Base-by-base conservation (phyloP, 1,140 invertebrate genomes). In the Nasonia vitripennis region DNA sequence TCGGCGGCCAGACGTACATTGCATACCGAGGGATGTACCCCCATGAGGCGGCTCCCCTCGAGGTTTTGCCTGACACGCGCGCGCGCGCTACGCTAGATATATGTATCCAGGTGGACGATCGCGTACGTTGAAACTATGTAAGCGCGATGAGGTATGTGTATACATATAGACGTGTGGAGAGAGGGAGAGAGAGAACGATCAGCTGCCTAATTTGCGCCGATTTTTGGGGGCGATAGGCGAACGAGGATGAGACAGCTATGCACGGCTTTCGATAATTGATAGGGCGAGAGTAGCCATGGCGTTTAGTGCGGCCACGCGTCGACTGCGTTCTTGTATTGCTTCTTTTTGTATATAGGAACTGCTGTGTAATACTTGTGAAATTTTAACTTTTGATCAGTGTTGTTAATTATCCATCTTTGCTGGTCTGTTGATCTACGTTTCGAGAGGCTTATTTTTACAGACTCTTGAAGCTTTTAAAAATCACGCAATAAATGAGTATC, bases 141-240 rank as follows among this genome's bases (percentile, higher is more conserved):
- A 74, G 77, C 62, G 55, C 68, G 82, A 37, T 37, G 34, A 81
- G 70, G 20, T n/a, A 17, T 62, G 20, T 62, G 55, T n/a, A 62
- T 62, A 20, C 11, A 55, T 17, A 55, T 55, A 55, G 10, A 9
- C 17, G 12, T 55, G 17, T 55, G 27, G 27, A 27, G 27, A 27
- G 27, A 27, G 27, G 1, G 1, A 27, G 27, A 27, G 27, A 62
- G 55, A n/a, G 5, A 62, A n/a, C 17, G 27, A 67, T 90, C 89
- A 90, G 89, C 89, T 89, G 88, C 41, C 87, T 90, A 91, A 90
- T 90, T 88, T 89, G 80, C 81, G 78, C 88, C 31, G 86, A 89
- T 87, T 87, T 83, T 27, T 75, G 71, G 62, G 37, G 3, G 68
- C 68, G 68, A 71, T 71, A 71, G 23, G 68, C 6, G 23, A 34